phyloP scores from a whole-genome alignment of 1,140 invertebrate species.

The Sarcophaga bullata region DNA sequence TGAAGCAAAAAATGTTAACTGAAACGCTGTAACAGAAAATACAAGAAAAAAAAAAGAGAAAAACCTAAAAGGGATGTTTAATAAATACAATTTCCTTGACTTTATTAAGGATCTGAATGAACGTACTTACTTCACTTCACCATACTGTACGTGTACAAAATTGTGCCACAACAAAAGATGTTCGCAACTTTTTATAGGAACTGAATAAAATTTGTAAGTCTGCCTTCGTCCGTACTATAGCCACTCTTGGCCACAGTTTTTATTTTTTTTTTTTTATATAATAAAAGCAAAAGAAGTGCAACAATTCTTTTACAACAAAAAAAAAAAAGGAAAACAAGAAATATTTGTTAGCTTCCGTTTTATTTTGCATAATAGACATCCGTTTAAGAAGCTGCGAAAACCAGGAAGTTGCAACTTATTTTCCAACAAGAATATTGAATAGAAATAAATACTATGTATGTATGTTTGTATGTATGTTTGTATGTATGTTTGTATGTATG shows the following conservation, averaged over 20 bases:
- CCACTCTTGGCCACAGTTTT: too few relatives aligned
- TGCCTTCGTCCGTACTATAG: not conserved
- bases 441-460: too few relatives aligned
- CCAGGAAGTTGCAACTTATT: constrained; percentile 11
- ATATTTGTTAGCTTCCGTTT: constrained; percentile 35
- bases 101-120: not conserved
- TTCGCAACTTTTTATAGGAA: not conserved
- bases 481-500: too few relatives aligned
- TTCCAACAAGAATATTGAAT: not conserved
- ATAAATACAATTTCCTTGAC: constrained; percentile 38
- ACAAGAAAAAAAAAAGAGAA: constrained; percentile 6
- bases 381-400: constrained; percentile 12
- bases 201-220: not conserved
- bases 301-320: not conserved
- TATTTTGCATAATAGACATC: constrained; percentile 23
- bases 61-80: constrained; percentile 27
- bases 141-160: constrained; percentile 1
- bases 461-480: too few relatives aligned
- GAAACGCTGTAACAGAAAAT: not conserved
- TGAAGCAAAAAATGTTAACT: not conserved
- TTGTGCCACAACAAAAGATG: not conserved
- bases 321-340: constrained; percentile 13
- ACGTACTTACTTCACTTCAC: too few relatives aligned
- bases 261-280: too few relatives aligned
- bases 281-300: not conserved